phyloP scores from a whole-genome alignment of 2,888 invertebrate genomes.

The Andrena camellia region DNA sequence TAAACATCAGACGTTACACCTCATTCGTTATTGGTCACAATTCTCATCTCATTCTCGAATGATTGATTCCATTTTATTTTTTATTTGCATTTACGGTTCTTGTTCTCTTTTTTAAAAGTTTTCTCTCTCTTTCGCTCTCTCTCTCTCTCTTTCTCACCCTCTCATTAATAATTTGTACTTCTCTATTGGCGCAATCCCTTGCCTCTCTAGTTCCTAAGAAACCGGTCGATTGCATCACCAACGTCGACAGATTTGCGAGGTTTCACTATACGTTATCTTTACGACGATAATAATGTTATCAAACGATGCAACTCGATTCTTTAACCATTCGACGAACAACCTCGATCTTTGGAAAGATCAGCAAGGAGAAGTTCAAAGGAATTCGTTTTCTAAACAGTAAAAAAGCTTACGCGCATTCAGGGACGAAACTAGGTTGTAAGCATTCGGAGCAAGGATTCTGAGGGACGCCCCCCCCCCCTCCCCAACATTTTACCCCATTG shows the following conservation, averaged over 20 bases:
- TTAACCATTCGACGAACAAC: slow-evolving; percentile 3
- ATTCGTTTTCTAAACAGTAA: neutral
- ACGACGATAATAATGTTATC: slow-evolving; percentile 75
- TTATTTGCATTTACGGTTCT: slow-evolving; percentile 72
- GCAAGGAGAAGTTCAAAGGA: neutral
- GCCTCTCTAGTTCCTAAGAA: slow-evolving; percentile 74
- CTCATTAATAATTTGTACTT: slow-evolving; percentile 80
- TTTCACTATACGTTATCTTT: slow-evolving; percentile 72
- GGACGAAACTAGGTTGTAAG: too few relatives aligned
- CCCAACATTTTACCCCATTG: too few relatives aligned
- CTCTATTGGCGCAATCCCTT: slow-evolving; percentile 79
- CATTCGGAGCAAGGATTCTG: too few relatives aligned
- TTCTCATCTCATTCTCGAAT: slow-evolving; percentile 72
- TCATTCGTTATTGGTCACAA: slow-evolving; percentile 76
- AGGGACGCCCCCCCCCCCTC: too few relatives aligned
- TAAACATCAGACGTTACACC: slow-evolving; percentile 78
- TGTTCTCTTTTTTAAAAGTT: slow-evolving; percentile 10
- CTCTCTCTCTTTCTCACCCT: slow-evolving; percentile 34
- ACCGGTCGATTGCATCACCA: slow-evolving; percentile 78
- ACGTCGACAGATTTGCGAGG: slow-evolving; percentile 78
- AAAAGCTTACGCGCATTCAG: too few relatives aligned
- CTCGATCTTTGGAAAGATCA: neutral
- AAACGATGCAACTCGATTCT: slow-evolving; percentile 64
- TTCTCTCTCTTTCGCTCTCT: slow-evolving; percentile 17
- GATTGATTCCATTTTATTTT: slow-evolving; percentile 67